Evolutionary conservation across 2,113 vertebrate species (phyloP).

Genomic region (Myotis brandtii): DNA sequence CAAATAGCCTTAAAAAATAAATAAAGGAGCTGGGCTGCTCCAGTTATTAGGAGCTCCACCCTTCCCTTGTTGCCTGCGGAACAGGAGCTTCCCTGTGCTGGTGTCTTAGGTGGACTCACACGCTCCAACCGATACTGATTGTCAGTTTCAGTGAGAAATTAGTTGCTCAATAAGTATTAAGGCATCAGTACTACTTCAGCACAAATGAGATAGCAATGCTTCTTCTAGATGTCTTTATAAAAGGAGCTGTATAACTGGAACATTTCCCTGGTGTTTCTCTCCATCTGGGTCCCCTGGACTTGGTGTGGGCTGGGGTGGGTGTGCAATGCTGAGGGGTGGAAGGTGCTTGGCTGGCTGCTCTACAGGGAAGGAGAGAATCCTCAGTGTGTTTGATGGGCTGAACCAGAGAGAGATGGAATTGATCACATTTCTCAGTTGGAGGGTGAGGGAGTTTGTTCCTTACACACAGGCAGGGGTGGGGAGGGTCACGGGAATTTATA

Average conservation of each 20-base stretch:
- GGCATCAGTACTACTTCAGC: slow-evolving; percentile 4
- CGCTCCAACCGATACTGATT: slow-evolving; percentile 9
- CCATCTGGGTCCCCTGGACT: not conserved
- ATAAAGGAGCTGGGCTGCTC: not conserved
- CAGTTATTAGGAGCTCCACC: not conserved
- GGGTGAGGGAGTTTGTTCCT: not conserved
- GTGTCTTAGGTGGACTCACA: not conserved
- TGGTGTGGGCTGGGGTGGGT: not conserved
- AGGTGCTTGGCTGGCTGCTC: not conserved
- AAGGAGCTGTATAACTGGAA: not conserved
- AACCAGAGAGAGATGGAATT: not conserved
- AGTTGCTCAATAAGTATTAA: slow-evolving; percentile 40
- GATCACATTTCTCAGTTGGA: not conserved
- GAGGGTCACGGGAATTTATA: too few species aligned
- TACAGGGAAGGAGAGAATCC: not conserved
- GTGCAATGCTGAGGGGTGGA: too few species aligned
- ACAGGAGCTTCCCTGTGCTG: not conserved
- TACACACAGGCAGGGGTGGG: too few species aligned
- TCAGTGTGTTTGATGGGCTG: not conserved
- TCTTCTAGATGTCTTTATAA: not conserved
- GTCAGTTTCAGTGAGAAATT: slow-evolving; percentile 43
- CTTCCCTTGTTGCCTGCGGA: not conserved
- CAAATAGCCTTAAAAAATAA: slow-evolving; percentile 24
- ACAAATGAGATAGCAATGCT: not conserved
- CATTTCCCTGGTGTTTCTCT: not conserved